These are phyloP conservation scores for Habropoda laboriosa DNA, from an alignment of 1,140 invertebrate species.

Conservation along the genomic window DNA sequence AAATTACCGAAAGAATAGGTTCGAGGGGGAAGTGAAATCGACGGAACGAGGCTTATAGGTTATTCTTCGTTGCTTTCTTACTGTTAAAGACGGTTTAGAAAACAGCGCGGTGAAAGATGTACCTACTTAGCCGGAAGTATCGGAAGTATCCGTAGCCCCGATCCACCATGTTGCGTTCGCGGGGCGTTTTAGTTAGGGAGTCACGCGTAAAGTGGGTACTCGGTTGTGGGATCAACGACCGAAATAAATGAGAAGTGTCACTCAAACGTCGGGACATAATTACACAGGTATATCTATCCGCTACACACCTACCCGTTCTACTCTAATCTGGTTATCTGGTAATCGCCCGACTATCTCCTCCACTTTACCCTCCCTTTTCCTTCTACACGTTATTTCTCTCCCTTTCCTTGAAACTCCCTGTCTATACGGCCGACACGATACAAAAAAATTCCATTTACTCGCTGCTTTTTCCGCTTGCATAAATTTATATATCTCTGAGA, in stretches of 20 bases:
- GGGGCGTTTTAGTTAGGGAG: background rate
- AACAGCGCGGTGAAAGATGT: background rate
- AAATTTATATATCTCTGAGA: background rate
- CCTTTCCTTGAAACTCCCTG: background rate
- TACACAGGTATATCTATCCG: conserved; percentile 62
- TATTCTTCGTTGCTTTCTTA: background rate
- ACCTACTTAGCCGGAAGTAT: no score
- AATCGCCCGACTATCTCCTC: conserved; percentile 40
- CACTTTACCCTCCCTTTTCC: conserved; percentile 21
- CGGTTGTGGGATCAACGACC: conserved; percentile 54
- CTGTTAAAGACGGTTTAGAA: background rate
- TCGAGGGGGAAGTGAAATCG: background rate
- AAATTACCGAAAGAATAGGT: background rate
- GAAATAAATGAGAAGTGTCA: conserved; percentile 77
- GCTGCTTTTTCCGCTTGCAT: background rate
- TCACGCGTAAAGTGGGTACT: background rate
- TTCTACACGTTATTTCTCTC: no score
- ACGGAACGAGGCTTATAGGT: background rate
- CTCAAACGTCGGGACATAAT: conserved; percentile 74
- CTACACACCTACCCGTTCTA: conserved; percentile 41
- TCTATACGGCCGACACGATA: background rate
- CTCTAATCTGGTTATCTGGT: conserved; percentile 71
- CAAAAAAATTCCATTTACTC: background rate
- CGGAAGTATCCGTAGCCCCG: background rate
- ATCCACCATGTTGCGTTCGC: background rate